Conservation (phyloP, 2,888 invertebrate species). For the Acleris cristana region DNA sequence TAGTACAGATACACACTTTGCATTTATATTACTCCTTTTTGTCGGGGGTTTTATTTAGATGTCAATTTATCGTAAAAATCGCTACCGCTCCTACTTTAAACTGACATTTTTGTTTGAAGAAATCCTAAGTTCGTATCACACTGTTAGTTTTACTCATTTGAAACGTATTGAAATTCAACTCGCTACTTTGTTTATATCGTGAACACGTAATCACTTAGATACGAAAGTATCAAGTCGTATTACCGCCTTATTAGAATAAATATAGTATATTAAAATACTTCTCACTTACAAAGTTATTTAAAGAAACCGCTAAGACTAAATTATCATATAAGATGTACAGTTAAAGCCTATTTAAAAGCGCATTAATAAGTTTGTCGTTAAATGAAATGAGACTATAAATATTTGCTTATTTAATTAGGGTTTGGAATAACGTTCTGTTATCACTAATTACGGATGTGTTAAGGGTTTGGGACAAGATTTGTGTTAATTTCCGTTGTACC, state of each 20-base stretch:
- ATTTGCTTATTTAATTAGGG: constrained; percentile 10
- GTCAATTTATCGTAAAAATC: no score
- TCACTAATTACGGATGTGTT: background rate
- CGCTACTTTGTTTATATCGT: constrained; percentile 53
- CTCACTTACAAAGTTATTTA: background rate
- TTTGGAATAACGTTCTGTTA: constrained; percentile 1
- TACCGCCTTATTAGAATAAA: constrained; percentile 51
- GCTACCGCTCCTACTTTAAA: no score
- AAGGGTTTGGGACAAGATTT: no score
- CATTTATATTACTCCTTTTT: no score
- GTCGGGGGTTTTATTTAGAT: no score
- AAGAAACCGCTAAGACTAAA: no score
- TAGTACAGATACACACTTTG: no score
- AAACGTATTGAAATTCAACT: constrained; percentile 56
- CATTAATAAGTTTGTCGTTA: background rate
- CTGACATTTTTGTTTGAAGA: no score
- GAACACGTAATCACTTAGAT: constrained; percentile 63
- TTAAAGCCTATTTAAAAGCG: background rate
- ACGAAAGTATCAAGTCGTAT: constrained; percentile 51
- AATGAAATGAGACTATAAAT: constrained; percentile 1
- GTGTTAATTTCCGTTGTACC: no score
- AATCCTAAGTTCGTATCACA: background rate
- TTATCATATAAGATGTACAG: no score
- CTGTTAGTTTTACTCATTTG: constrained; percentile 15
- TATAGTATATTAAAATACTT: constrained; percentile 45